Evolutionary conservation across 2,797 vertebrate genomes (phyloP), one percentile per base, ranked within the genome.

Genomic region (Amblyraja radiata): DNA sequence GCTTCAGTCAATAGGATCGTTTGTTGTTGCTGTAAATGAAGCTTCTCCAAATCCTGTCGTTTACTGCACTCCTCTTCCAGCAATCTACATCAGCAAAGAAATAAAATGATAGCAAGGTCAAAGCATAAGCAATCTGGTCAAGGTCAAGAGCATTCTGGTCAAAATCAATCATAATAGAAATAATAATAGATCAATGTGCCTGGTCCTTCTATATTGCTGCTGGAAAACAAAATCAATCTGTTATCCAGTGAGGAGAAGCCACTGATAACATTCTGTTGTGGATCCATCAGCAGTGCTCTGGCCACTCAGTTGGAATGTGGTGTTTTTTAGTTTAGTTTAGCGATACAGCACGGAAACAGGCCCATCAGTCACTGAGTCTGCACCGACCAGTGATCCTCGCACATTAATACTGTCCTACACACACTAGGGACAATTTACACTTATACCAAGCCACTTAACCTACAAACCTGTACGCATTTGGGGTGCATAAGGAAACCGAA

Each of bases 21-120:
- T 93, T 96, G 96, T 94, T 98, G 98, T 96, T 99, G 99, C 94
- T 95, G 96, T 94, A 97, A 95, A 95, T 99, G 98, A 96, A 98
- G 97, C 95, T 97, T 96, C 94, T 99, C 99, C 94, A 99, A 93
- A 94, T 98, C 98, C 0, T 95, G 96, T 94, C 98, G 97, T 96
- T 99, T 99, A 2, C 94, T 93, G 6, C 97, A 97, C 95, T 99
- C 99, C 93, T 99, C 98, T 94, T 99, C 98, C 95, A 99, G 94
- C 93, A 99, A 95, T 93, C 99, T 99, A 95, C 39, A 32, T 58
- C 39, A 92, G 39, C 68, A 39, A 46, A 58, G 16, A 36, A 88
- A 32, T n/a, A 84, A 84, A 28, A 84, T 36, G 18, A 28, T 36
- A n/a, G 65, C 63, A 23, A 9, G 8, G 63, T 68, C 68, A 88